These are phyloP conservation scores for Eustalomyia histrio DNA, from an alignment of 2,888 invertebrate species.

Conservation along the genomic window DNA sequence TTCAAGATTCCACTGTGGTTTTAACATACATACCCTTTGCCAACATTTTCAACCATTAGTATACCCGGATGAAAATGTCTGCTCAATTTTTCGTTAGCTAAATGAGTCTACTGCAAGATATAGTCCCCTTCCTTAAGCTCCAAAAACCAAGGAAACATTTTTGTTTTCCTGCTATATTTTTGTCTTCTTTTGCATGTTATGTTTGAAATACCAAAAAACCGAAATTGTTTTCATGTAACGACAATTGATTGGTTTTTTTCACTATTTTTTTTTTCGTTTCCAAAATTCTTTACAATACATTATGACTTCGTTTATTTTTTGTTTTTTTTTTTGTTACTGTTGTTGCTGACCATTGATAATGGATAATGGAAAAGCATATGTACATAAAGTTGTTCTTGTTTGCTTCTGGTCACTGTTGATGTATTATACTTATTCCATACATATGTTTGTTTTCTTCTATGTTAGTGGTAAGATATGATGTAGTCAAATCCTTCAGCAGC, in stretches of 20 bases:
- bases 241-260: slow-evolving; percentile 76
- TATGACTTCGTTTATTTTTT: slow-evolving; percentile 28
- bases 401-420: slow-evolving; percentile 3
- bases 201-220: slow-evolving; percentile 28
- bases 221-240: slow-evolving; percentile 62
- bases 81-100: slow-evolving; percentile 40
- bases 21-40: slow-evolving; percentile 28
- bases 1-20: slow-evolving; percentile 35
- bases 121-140: slow-evolving; percentile 20
- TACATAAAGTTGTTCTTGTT: slow-evolving; percentile 1
- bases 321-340: slow-evolving; percentile 14
- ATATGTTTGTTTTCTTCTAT: slow-evolving; percentile 7
- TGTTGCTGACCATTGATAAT: not conserved
- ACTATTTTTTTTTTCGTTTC: slow-evolving; percentile 17
- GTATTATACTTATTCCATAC: slow-evolving; percentile 7
- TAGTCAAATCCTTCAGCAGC: not conserved
- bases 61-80: slow-evolving; percentile 69
- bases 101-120: slow-evolving; percentile 53
- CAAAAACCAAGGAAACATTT: slow-evolving; percentile 49
- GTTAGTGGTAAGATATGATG: not conserved
- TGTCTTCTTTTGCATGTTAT: not conserved
- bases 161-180: slow-evolving; percentile 51
- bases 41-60: slow-evolving; percentile 69
- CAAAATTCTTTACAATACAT: slow-evolving; percentile 46
- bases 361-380: not conserved